A percentile compares a stretch with the other conserved stretches of the same genome.
phyloP scores from a whole-genome alignment of 2,113 vertebrate genomes.

The Erinaceus europaeus region DNA sequence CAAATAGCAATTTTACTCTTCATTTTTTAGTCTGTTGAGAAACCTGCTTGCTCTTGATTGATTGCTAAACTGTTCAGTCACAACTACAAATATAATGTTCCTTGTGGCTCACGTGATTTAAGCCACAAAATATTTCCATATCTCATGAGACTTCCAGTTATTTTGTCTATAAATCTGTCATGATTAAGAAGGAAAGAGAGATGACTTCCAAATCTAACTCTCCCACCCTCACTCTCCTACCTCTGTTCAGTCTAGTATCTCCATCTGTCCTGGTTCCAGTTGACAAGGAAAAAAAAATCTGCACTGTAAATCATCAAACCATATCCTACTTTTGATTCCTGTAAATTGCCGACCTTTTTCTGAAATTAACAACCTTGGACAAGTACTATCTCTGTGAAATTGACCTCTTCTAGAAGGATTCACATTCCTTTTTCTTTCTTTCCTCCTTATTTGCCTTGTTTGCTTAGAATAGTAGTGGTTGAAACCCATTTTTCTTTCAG shows the following conservation, averaged over 20 bases:
- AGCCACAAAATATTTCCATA: neutral
- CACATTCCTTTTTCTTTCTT: slow-evolving; percentile 33
- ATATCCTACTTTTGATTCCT: slow-evolving; percentile 52
- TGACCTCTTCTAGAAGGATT: slow-evolving; percentile 20
- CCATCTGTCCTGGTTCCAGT: slow-evolving; percentile 58
- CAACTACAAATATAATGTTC: neutral
- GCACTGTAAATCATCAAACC: slow-evolving; percentile 66
- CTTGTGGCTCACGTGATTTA: neutral
- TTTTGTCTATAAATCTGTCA: neutral
- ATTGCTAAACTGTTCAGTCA: neutral
- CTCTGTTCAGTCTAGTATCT: slow-evolving; percentile 70
- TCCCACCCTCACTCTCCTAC: slow-evolving; percentile 72
- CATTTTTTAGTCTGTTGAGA: neutral
- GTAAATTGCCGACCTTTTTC: slow-evolving; percentile 23
- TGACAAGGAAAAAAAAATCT: slow-evolving; percentile 38
- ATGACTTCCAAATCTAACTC: slow-evolving; percentile 78
- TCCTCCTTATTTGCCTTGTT: slow-evolving; percentile 4
- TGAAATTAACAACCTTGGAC: slow-evolving; percentile 28
- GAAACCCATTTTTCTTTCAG: neutral
- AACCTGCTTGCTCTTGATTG: neutral
- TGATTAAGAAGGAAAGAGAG: slow-evolving; percentile 25
- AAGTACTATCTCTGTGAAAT: slow-evolving; percentile 9
- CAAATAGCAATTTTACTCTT: neutral
- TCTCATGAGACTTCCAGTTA: neutral
- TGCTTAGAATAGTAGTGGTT: slow-evolving; percentile 29